phyloP scores from a whole-genome alignment of 2,888 invertebrate genomes.

The Brenthis daphne region DNA sequence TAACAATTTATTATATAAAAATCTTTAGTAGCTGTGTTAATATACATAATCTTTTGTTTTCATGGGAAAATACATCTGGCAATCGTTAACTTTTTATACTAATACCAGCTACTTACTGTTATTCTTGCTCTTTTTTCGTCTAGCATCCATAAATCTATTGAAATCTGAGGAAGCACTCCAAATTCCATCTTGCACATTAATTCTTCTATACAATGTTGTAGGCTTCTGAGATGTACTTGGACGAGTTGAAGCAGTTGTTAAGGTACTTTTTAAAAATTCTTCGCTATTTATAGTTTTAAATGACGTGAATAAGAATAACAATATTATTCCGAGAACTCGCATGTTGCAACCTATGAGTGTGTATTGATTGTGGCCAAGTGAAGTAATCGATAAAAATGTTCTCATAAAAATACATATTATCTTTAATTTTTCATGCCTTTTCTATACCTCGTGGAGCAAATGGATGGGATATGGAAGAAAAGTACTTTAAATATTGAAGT shows the following conservation, averaged over 20 bases:
- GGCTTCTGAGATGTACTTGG: slow-evolving; percentile 47
- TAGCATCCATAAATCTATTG: slow-evolving; percentile 36
- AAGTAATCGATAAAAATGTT: slow-evolving; percentile 10
- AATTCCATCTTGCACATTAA: slow-evolving; percentile 40
- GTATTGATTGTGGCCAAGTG: not conserved
- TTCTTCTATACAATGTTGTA: slow-evolving; percentile 44
- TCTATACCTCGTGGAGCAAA: no score
- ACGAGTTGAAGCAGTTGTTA: slow-evolving; percentile 47
- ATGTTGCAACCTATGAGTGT: slow-evolving; percentile 6
- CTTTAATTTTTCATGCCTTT: not conserved
- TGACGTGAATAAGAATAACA: slow-evolving; percentile 1
- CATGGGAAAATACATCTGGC: no score
- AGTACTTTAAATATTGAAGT: no score
- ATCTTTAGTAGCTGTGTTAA: no score
- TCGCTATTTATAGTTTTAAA: slow-evolving; percentile 14
- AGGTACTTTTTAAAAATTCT: slow-evolving; percentile 35
- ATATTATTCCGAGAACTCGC: not conserved
- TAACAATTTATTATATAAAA: not conserved
- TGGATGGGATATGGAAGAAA: no score
- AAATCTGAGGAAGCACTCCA: slow-evolving; percentile 40
- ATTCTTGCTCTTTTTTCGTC: slow-evolving; percentile 27
- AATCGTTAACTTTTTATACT: no score
- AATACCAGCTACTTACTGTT: not conserved
- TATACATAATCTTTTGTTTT: no score
- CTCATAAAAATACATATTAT: not conserved